Percentiles rank a stretch among this genome's conserved stretches.
phyloP scores from a whole-genome alignment of 2,888 invertebrate genomes.

The Pristionchus fissidentatus region DNA sequence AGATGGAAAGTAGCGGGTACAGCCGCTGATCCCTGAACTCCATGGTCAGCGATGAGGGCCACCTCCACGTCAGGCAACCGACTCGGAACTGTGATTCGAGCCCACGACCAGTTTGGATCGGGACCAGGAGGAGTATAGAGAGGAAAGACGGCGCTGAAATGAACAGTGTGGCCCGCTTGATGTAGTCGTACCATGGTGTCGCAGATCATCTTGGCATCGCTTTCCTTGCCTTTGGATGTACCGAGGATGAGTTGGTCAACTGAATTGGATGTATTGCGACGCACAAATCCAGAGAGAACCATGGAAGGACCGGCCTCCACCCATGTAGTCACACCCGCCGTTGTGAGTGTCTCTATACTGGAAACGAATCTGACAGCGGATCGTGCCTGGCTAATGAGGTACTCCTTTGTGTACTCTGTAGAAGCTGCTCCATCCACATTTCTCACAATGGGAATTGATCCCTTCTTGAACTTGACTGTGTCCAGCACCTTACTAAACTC shows the following conservation, averaged over 20 bases:
- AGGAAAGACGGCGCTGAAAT: neutral
- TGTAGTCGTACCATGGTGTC: conserved; percentile 58
- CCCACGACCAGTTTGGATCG: neutral
- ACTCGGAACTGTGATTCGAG: neutral
- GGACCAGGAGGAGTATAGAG: neutral
- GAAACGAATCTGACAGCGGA: conserved; percentile 61
- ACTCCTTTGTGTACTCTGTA: conserved; percentile 55
- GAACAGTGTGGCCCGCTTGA: conserved; percentile 18
- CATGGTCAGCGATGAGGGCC: conserved; percentile 57
- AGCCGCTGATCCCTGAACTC: conserved; percentile 54
- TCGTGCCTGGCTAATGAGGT: conserved; percentile 61
- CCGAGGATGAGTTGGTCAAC: conserved; percentile 51
- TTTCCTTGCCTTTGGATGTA: conserved; percentile 59
- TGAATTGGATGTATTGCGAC: conserved; percentile 53
- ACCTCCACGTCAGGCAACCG: neutral
- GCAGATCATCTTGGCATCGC: conserved; percentile 55
- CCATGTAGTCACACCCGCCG: conserved; percentile 58
- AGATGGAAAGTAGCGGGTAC: conserved; percentile 66
- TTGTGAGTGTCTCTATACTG: conserved; percentile 49
- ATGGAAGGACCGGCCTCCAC: conserved; percentile 65
- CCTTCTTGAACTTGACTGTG: conserved; percentile 53
- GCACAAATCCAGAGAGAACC: conserved; percentile 58
- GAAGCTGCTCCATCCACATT: conserved; percentile 62
- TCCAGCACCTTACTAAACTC: conserved; percentile 54
- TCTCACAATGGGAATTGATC: conserved; percentile 59